Conservation (phyloP, 2,797 vertebrate species). For the Mastacembelus armatus region DNA sequence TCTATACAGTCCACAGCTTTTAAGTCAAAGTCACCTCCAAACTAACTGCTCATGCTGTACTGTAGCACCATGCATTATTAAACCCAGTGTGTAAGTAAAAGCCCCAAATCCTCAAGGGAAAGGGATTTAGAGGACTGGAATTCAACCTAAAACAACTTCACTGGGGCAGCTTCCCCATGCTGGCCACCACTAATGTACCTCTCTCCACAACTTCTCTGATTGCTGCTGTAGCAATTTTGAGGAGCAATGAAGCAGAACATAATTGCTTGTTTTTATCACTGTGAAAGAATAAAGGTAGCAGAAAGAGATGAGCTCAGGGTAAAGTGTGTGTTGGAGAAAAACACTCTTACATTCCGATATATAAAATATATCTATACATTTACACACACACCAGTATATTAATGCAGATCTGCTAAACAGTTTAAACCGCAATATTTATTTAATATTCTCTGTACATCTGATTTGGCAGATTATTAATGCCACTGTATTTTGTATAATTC, state of each 20-base stretch:
- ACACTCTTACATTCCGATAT: no score
- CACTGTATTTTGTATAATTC: no score
- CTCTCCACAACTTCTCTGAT: slow-evolving; percentile 16
- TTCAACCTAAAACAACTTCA: slow-evolving; percentile 64
- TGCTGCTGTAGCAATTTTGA: slow-evolving; percentile 27
- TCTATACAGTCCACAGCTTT: slow-evolving; percentile 39
- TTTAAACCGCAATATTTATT: background rate
- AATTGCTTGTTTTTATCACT: slow-evolving; percentile 13
- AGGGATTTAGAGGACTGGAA: slow-evolving; percentile 53
- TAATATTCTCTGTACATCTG: no score
- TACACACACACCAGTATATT: no score
- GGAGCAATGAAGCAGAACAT: slow-evolving; percentile 12
- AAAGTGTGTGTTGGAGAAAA: background rate
- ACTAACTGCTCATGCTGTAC: slow-evolving; percentile 39
- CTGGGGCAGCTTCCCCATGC: slow-evolving; percentile 11
- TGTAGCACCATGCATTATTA: slow-evolving; percentile 64
- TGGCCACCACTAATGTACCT: slow-evolving; percentile 7
- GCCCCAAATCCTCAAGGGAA: slow-evolving; percentile 53
- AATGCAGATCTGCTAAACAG: background rate
- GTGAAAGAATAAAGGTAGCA: background rate
- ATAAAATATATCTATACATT: no score
- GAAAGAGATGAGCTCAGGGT: background rate
- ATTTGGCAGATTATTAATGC: no score
- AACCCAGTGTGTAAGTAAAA: slow-evolving; percentile 57
- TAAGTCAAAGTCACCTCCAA: slow-evolving; percentile 74